Evolutionary conservation across 2,888 invertebrate genomes (phyloP), one percentile per base, ranked within the genome.

Genomic region (Ormyrus rosae): DNA sequence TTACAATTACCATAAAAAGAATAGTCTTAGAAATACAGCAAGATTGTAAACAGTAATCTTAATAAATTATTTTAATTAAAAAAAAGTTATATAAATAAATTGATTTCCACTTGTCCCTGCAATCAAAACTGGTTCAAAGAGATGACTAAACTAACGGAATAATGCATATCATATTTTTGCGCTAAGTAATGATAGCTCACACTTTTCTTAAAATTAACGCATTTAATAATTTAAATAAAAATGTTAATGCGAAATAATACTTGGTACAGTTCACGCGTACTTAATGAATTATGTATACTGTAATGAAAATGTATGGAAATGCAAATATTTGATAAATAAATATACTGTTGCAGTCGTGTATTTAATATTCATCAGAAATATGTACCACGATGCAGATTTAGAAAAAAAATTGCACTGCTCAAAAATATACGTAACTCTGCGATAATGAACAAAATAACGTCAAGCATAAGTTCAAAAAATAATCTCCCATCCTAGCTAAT

Each of bases 301-400:
- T 67, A 67, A 67, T 67, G 11, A 63, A 63, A 63, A 63, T 63
- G 45, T 63, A 45, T 63, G 11, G 65, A 67, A n/a, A 67, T 67
- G 65, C 51, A 67, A 67, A 68, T 68, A 55, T 53, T 11, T n/a
- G 53, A 55, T 55, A 68, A 68, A 45, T 68, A 68, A 68, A 68
- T 55, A 55, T 13, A 53, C 45, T 55, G 9, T 68, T 55, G 6
- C 45, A 55, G 55, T 68, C 10, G 55, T 2, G 9, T 55, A 68
- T 56, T 56, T 69, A 69, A 69, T 69, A 69, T 69, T 69, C 69
- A 69, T 69, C 48, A 58, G n/a, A 45, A 46, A 56, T 69, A 48
- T 19, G 9, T 11, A 9, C 8, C 8, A 4, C n/a, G 58, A 53
- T 53, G 69, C 13, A 67, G 53, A 53, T 53, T 19, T 51, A 64